Percentiles rank a stretch among this genome's conserved stretches.
Conservation (phyloP, 2,797 vertebrate species). For the Natrix natrix region DNA sequence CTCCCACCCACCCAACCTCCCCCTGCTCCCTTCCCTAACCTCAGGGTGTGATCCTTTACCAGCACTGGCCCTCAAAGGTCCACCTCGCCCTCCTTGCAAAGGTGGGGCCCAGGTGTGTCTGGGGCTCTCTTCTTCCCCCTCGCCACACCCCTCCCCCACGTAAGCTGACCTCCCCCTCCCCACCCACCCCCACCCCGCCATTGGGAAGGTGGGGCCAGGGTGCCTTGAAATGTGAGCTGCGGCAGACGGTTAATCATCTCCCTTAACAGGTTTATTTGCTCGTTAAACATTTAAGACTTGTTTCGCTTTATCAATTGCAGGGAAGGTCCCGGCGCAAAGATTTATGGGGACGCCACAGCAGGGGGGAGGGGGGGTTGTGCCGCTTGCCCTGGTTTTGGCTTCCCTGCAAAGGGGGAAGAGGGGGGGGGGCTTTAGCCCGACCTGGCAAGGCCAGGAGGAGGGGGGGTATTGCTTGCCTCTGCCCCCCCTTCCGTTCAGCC, state of each 20-base stretch:
- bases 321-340: conserved; percentile 62
- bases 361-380: conserved; percentile 48
- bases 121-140: background rate
- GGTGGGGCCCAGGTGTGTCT: background rate
- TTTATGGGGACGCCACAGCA: conserved; percentile 60
- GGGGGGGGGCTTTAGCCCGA: conserved; percentile 3
- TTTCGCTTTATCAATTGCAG: conserved; percentile 71
- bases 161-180: conserved; percentile 22
- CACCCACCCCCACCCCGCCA: background rate
- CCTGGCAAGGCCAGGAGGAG: background rate
- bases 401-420: background rate
- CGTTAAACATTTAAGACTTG: conserved; percentile 71
- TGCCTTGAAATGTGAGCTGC: conserved; percentile 55
- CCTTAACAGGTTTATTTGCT: conserved; percentile 73
- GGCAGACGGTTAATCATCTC: conserved; percentile 67
- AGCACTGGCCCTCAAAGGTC: background rate
- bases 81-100: background rate
- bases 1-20: too few species aligned
- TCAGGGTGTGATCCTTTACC: background rate
- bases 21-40: background rate
- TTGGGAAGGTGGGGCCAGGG: conserved; percentile 56
- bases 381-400: background rate
- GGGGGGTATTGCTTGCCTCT: background rate
- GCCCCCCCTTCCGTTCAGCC: background rate
- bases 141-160: conserved; percentile 15